Conservation (phyloP, 1,140 invertebrate genomes). For the Popillia japonica region DNA sequence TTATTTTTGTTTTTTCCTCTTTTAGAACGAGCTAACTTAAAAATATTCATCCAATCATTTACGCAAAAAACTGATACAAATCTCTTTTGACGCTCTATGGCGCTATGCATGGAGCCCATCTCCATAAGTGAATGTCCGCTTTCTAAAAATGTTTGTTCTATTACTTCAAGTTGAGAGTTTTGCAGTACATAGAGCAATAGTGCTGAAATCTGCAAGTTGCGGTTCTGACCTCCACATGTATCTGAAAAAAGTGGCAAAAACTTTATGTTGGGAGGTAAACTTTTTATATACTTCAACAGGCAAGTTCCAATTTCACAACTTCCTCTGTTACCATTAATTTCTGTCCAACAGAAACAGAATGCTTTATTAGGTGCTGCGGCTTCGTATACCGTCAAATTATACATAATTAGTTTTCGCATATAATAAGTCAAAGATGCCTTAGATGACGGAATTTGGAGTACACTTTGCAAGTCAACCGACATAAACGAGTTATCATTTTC, state of each 20-base stretch:
- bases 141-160: constrained; percentile 55
- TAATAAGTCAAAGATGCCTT: constrained; percentile 45
- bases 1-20: constrained; percentile 10
- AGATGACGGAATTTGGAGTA: constrained; percentile 43
- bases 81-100: constrained; percentile 46
- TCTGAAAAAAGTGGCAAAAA: constrained; percentile 23
- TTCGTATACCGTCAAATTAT: constrained; percentile 50
- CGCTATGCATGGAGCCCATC: constrained; percentile 54
- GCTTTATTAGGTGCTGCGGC: constrained; percentile 41
- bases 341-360: constrained; percentile 45
- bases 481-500: constrained; percentile 35
- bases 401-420: constrained; percentile 44
- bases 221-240: not conserved
- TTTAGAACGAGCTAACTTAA: constrained; percentile 28
- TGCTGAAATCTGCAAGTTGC: not conserved
- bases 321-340: constrained; percentile 47
- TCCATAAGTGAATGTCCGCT: constrained; percentile 58
- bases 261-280: not conserved
- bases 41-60: constrained; percentile 43
- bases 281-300: constrained; percentile 40
- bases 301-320: constrained; percentile 46
- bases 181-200: constrained; percentile 1
- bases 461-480: constrained; percentile 40
- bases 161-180: constrained; percentile 18
- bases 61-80: constrained; percentile 47